Evolutionary conservation across 1,140 invertebrate genomes (phyloP).

Genomic region (Muscidifurax raptorellus): DNA sequence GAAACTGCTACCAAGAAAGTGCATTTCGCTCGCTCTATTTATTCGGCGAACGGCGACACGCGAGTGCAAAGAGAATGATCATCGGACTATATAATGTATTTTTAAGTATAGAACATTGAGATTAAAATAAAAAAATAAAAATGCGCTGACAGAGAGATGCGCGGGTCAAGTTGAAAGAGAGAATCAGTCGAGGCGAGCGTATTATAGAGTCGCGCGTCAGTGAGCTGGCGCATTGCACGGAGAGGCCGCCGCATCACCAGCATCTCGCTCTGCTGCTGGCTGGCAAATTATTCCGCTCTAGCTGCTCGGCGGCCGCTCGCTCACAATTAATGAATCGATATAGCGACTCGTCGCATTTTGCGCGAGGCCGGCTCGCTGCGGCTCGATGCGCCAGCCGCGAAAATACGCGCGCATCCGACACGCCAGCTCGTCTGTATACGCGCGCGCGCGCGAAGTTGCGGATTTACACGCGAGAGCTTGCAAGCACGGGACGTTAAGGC

Average conservation of each 20-base stretch:
- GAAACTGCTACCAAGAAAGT: no score
- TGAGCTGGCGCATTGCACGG: no score
- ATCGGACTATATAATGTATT: no score
- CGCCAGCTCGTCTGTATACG: neutral
- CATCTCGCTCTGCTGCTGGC: neutral
- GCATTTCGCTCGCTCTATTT: no score
- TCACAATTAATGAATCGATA: conserved; percentile 35
- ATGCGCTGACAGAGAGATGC: no score
- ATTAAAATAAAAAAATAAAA: no score
- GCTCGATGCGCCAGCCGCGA: neutral
- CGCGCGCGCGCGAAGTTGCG: neutral
- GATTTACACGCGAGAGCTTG: conserved; percentile 1
- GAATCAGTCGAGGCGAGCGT: no score
- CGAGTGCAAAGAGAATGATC: no score
- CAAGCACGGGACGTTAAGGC: neutral
- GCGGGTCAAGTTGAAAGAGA: no score
- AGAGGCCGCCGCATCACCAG: neutral
- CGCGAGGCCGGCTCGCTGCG: neutral
- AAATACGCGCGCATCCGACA: neutral
- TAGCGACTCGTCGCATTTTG: conserved; percentile 20
- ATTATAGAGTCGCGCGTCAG: no score
- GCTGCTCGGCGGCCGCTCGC: neutral
- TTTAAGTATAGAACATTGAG: no score
- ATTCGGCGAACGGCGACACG: no score
- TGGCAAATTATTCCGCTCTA: conserved; percentile 25